These are phyloP conservation scores for Herpailurus yagouaroundi DNA, from an alignment of 2,113 vertebrate genomes.

Conservation along the genomic window DNA sequence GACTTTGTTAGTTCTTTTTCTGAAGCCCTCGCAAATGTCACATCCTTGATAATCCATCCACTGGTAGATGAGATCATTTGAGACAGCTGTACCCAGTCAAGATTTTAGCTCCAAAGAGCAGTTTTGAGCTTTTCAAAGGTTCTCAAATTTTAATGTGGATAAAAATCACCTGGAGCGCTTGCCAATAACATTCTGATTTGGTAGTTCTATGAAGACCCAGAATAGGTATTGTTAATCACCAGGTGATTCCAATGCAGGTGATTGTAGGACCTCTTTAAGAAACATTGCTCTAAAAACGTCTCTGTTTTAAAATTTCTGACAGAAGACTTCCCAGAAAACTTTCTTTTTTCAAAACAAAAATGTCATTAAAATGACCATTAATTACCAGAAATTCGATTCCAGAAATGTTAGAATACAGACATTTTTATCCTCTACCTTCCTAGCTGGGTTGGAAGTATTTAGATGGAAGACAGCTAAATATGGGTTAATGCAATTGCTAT, in stretches of 20 bases:
- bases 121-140: not conserved
- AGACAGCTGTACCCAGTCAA: not conserved
- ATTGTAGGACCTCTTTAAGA: not conserved
- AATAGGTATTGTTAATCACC: not conserved
- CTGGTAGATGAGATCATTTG: not conserved
- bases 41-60: not conserved
- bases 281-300: not conserved
- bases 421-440: constrained; percentile 75
- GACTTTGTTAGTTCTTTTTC: not conserved
- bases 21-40: not conserved
- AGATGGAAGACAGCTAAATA: constrained; percentile 77
- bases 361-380: constrained; percentile 62
- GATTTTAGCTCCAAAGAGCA: not conserved
- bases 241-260: not conserved
- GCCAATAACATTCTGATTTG: not conserved
- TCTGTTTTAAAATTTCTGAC: constrained; percentile 50
- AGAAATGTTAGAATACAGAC: constrained; percentile 64
- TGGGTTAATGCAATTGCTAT: constrained; percentile 83
- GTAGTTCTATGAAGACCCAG: not conserved
- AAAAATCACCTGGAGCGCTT: not conserved
- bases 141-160: not conserved
- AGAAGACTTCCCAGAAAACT: constrained; percentile 69
- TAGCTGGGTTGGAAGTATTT: constrained; percentile 68
- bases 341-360: constrained; percentile 64
- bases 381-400: constrained; percentile 77